Evolutionary conservation across 2,888 invertebrate genomes (phyloP), one percentile per base, ranked within the genome.

Genomic region (Lasiommata megera): DNA sequence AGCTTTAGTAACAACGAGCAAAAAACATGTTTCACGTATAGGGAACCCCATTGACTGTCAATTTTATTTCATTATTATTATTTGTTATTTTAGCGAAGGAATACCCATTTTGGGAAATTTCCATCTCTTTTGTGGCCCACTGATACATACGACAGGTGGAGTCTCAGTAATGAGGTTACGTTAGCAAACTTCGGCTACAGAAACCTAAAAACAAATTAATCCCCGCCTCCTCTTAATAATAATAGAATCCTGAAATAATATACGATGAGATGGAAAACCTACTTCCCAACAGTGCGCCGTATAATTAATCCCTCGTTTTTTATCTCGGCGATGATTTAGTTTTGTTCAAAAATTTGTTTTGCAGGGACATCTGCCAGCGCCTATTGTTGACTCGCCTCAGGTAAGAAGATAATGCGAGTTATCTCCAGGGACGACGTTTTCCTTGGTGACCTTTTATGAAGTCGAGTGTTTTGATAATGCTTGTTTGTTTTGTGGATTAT

Each of bases 401-500:
- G 88, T 86, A 88, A 80, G 76, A 79, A 82, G 83, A 87, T 86
- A 89, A 88, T 83, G 74, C 79, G 81, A 72, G 80, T 88, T 86
- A 86, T 86, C 86, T 85, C 73, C 74, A 81, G 85, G 86, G 88
- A 84, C 88, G 88, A 86, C 88, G 75, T 85, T 82, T 82, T 79
- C 79, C 73, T 79, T 77, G 74, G 78, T 76, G 75, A 84, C 82
- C 80, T 84, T 84, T 80, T 79, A 78, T 79, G 59, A 62, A 79
- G 79, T 84, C 74, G 84, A 87, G 85, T 88, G 77, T 83, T 87
- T 83, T 80, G 81, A 83, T 83, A 83, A 80, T 73, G 79, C 74
- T 77, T 81, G 80, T 84, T 87, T 86, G 76, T 82, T 81, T 80
- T 77, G 69, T 73, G 71, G 77, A 78, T 84, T 79, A 34, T 11